Evolutionary conservation across 2,888 invertebrate genomes (phyloP).

Genomic region (Pterostichus madidus): DNA sequence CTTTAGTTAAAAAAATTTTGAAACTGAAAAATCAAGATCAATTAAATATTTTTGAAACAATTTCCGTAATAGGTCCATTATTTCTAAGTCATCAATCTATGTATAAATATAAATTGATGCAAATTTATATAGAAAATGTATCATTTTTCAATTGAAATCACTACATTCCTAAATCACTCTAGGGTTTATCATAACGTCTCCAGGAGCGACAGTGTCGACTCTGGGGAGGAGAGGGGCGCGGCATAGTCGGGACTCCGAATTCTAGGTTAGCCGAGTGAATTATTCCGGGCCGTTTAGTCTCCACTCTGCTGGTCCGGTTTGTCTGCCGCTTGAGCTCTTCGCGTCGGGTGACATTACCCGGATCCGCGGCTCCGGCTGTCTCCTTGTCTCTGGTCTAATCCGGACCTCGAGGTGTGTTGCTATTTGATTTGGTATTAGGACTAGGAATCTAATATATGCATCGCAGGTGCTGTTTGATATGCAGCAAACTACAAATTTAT

Average conservation of each 20-base stretch:
- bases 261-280: slow-evolving; percentile 61
- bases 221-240: background rate
- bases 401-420: background rate
- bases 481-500: slow-evolving; percentile 23
- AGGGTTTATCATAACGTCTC: background rate
- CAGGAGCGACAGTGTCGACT: background rate
- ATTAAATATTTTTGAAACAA: no score
- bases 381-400: background rate
- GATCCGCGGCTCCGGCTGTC: background rate
- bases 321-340: slow-evolving; percentile 41
- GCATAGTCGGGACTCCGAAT: slow-evolving; percentile 6
- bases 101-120: no score
- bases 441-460: background rate
- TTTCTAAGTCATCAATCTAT: no score
- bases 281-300: slow-evolving; percentile 64
- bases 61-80: no score
- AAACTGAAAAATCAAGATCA: no score
- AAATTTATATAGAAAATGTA: no score
- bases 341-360: slow-evolving; percentile 8
- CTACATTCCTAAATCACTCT: no score
- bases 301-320: slow-evolving; percentile 49
- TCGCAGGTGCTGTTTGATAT: slow-evolving; percentile 35
- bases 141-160: no score
- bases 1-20: no score
- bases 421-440: slow-evolving; percentile 9